These are phyloP conservation scores for Calidris pygmaea DNA, from an alignment of 2,113 vertebrate species.

Conservation along the genomic window DNA sequence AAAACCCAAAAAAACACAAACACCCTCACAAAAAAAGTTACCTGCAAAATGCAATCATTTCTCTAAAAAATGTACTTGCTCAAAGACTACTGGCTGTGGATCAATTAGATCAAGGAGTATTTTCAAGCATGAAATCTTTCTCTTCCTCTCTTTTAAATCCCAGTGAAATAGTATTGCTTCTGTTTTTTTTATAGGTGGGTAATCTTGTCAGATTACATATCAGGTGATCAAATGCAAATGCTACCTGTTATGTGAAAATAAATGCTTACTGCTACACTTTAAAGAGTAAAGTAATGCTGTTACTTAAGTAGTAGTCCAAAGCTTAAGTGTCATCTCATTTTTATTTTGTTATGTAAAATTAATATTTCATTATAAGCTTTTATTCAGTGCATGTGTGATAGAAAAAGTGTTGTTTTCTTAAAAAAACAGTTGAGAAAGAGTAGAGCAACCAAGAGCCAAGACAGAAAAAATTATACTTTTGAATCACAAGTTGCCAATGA, in stretches of 20 bases:
- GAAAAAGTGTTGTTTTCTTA: not conserved
- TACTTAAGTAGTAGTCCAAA: not conserved
- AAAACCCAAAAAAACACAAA: not conserved
- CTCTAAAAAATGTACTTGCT: not conserved
- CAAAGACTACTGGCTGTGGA: not conserved
- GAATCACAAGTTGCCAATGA: not conserved
- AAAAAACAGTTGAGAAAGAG: not conserved
- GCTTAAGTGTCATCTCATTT: not conserved
- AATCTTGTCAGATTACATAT: not conserved
- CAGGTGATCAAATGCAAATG: not conserved
- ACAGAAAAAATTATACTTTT: not conserved
- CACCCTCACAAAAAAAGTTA: not conserved
- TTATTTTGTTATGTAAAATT: not conserved
- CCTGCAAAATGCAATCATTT: not conserved
- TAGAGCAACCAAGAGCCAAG: not conserved
- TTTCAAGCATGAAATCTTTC: not conserved
- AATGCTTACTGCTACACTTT: not conserved
- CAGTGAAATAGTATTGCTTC: not conserved
- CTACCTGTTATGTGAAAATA: not conserved
- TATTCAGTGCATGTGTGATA: accelerated
- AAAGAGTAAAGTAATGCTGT: not conserved
- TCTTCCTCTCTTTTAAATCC: not conserved
- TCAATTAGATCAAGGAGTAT: not conserved
- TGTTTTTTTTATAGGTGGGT: not conserved
- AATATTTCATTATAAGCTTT: not conserved